Conservation (phyloP, 30 jellyfish, hydroid and myxozoan genomes). For the Turritopsis rubra region DNA sequence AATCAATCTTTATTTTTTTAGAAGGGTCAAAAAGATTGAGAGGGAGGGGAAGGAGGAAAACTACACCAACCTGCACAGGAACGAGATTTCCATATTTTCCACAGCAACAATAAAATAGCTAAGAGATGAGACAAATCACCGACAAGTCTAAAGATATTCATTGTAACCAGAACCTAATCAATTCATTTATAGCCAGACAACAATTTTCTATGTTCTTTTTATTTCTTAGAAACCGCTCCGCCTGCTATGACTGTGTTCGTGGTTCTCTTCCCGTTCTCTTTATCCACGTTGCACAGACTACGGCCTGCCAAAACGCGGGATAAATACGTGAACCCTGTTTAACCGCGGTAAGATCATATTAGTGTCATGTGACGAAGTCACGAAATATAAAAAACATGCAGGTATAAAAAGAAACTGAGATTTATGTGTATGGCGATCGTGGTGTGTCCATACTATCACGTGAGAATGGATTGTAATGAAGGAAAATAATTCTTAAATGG, state of each 20-base stretch:
- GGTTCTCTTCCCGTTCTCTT: slow-evolving; percentile 7
- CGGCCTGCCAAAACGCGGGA: not conserved
- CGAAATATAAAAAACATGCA: not conserved
- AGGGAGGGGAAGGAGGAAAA: not conserved
- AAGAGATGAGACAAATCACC: slow-evolving; percentile 92
- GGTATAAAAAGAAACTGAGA: no score
- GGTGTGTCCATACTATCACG: not conserved
- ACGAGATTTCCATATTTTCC: slow-evolving; percentile 98
- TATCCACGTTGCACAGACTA: slow-evolving; percentile 23
- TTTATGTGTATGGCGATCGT: no score
- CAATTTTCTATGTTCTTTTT: not conserved
- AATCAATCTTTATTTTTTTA: no score
- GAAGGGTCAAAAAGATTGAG: no score
- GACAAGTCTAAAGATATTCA: slow-evolving; percentile 89
- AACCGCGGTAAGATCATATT: not conserved
- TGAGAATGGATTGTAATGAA: no score
- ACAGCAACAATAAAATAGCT: slow-evolving; percentile 82
- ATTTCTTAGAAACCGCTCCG: not conserved
- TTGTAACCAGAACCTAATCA: not conserved
- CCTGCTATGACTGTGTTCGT: not conserved
- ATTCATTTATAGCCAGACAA: not conserved
- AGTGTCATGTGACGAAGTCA: slow-evolving; percentile 13
- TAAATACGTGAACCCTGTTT: not conserved
- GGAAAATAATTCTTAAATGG: no score
- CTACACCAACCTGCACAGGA: slow-evolving; percentile 85